Conservation (phyloP, 2,113 vertebrate species). For the Dasypus novemcinctus region DNA sequence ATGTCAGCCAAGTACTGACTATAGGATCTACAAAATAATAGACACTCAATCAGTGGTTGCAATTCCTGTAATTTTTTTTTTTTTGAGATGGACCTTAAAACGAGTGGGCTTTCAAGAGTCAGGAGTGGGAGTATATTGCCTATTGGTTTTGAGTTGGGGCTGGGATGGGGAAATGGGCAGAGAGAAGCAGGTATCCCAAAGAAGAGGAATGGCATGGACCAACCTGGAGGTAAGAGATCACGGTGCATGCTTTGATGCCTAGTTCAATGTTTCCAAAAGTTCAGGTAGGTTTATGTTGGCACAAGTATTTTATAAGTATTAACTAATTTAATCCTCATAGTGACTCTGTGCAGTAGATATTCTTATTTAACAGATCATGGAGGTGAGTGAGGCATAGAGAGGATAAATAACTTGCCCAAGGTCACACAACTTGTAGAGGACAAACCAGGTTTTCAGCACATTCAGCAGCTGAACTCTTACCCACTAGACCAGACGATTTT, state of each 20-base stretch:
- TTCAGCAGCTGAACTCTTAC: neutral
- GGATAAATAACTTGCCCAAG: neutral
- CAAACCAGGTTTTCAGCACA: neutral
- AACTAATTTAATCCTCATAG: neutral
- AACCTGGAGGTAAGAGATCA: neutral
- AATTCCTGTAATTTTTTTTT: neutral
- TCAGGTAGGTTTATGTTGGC: neutral
- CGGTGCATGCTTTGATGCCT: neutral
- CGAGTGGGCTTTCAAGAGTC: neutral
- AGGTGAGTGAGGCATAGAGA: neutral
- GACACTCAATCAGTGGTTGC: neutral
- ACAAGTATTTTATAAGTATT: neutral
- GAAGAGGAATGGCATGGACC: neutral
- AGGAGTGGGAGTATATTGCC: slow-evolving; percentile 63
- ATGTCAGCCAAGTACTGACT: neutral
- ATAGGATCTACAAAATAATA: neutral
- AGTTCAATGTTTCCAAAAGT: neutral
- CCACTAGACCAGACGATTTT: neutral
- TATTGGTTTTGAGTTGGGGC: neutral
- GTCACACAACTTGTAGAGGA: neutral
- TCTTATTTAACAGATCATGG: slow-evolving; percentile 1
- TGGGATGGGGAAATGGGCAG: neutral
- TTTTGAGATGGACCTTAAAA: neutral
- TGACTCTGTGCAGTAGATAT: neutral
- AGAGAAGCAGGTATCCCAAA: neutral